Evolutionary conservation across 2,888 invertebrate genomes (phyloP).

Genomic region (Nomada fabriciana): DNA sequence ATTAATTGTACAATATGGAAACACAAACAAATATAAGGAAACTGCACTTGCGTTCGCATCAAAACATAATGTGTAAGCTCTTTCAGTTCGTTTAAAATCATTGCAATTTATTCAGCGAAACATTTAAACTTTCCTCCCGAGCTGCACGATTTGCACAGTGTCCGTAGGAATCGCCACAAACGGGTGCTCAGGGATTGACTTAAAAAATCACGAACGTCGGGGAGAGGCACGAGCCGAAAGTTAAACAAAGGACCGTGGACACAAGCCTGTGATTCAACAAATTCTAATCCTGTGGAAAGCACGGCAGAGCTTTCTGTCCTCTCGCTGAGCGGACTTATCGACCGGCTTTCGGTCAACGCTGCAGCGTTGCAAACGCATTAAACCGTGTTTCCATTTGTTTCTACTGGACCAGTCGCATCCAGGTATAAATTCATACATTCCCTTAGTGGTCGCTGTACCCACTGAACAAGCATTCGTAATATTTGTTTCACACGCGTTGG

Average conservation of each 20-base stretch:
- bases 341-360: conserved; percentile 27
- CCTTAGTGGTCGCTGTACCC: not conserved
- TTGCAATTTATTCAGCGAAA: not conserved
- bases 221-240: conserved; percentile 25
- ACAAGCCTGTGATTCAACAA: conserved; percentile 38
- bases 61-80: too few species aligned
- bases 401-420: not conserved
- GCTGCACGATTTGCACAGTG: not conserved
- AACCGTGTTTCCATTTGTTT: conserved; percentile 41
- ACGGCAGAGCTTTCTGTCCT: conserved; percentile 15
- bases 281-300: conserved; percentile 47
- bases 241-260: conserved; percentile 42
- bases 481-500: not conserved
- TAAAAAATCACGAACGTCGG: conserved; percentile 23
- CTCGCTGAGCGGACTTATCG: conserved; percentile 22
- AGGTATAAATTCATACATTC: conserved; percentile 7
- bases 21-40: too few species aligned
- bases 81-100: not conserved
- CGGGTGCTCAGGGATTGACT: conserved; percentile 6
- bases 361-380: conserved; percentile 8
- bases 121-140: not conserved
- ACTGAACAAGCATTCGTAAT: not conserved
- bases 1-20: too few species aligned
- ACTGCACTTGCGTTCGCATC: too few species aligned
- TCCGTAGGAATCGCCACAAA: not conserved